Conservation (phyloP, 2,888 invertebrate species). For the Heliconius ismenius region DNA sequence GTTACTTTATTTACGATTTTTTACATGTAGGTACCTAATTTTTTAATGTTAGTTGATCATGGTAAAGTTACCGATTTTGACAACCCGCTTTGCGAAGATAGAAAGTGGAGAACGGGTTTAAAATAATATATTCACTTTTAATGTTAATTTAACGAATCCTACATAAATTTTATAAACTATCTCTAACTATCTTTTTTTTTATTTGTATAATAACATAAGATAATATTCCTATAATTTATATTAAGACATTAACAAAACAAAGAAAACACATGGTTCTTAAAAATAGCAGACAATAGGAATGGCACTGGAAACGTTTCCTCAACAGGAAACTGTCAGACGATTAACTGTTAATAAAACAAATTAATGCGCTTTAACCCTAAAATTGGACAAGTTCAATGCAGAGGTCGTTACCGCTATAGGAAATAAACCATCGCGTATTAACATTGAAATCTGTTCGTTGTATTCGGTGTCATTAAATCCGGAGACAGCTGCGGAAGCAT, state of each 20-base stretch:
- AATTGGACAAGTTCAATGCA: conserved; percentile 82
- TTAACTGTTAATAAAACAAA: conserved; percentile 80
- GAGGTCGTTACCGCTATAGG: conserved; percentile 80
- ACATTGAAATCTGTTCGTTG: conserved; percentile 81
- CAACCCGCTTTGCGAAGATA: background rate
- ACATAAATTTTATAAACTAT: background rate
- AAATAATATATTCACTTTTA: background rate
- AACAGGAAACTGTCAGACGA: conserved; percentile 77
- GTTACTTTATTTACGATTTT: background rate
- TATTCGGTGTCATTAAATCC: conserved; percentile 79
- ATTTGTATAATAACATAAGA: background rate
- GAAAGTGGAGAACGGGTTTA: background rate
- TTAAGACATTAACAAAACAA: conserved; percentile 15
- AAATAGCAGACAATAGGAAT: conserved; percentile 61
- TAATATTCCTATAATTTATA: background rate
- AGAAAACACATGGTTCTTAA: conserved; percentile 34
- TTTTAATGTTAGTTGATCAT: background rate
- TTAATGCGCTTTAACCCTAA: conserved; percentile 79
- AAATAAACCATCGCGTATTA: conserved; percentile 80
- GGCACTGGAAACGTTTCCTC: conserved; percentile 57
- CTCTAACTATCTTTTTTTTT: background rate
- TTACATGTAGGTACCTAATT: background rate
- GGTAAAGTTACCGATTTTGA: background rate
- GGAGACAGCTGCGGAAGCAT: conserved; percentile 54
- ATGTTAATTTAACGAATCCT: background rate